These are phyloP conservation scores for Channa argus DNA, from an alignment of 2,113 vertebrate species.

Conservation along the genomic window DNA sequence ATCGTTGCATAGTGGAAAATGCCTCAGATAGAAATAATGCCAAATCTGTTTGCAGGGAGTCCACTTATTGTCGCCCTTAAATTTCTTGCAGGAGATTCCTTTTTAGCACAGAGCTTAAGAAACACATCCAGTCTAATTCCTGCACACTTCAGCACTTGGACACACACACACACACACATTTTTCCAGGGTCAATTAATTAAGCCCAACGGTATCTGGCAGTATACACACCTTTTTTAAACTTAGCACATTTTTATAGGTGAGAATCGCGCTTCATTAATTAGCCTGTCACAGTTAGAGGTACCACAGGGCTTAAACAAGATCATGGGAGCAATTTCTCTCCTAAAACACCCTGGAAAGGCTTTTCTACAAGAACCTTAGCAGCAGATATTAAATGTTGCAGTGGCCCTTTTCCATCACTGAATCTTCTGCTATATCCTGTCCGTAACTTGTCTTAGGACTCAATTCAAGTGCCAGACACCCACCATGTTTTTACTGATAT, in stretches of 20 bases:
- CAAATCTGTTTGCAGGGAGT: conserved; percentile 41
- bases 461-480: no score
- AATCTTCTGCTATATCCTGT: neutral
- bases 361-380: conserved; percentile 53
- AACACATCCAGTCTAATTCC: neutral
- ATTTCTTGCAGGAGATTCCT: conserved; percentile 38
- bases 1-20: conserved; percentile 32
- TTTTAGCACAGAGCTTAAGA: conserved; percentile 3
- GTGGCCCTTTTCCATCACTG: conserved; percentile 7
- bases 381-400: conserved; percentile 25
- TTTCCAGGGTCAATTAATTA: conserved; percentile 49
- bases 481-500: neutral
- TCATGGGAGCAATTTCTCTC: conserved; percentile 55
- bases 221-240: conserved; percentile 30
- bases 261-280: conserved; percentile 77
- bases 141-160: no score
- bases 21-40: conserved; percentile 57
- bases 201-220: conserved; percentile 27
- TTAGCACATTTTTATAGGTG: conserved; percentile 64
- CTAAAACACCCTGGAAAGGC: conserved; percentile 25
- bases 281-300: conserved; percentile 54
- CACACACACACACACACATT: neutral
- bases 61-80: conserved; percentile 41
- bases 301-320: conserved; percentile 61
- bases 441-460: no score